phyloP scores from a whole-genome alignment of 2,888 invertebrate species.

The Prosopocoilus inquinatus region DNA sequence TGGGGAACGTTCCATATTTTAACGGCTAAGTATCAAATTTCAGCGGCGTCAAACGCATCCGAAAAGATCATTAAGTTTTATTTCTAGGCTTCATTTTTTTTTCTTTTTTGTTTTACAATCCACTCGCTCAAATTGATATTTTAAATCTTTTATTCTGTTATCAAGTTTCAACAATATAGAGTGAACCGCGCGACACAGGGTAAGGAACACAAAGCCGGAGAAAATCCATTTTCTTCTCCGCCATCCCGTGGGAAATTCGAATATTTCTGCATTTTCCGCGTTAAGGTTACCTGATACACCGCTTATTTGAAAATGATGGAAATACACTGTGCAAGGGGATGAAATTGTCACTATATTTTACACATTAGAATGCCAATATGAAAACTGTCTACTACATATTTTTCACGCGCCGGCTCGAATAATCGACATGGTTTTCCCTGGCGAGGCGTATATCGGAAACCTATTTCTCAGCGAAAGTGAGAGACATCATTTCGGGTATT shows the following conservation, averaged over 20 bases:
- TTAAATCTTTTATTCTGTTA: constrained; percentile 9
- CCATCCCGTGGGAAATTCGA: constrained; percentile 47
- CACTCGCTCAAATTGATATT: constrained; percentile 4
- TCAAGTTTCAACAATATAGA: constrained; percentile 8
- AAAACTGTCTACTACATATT: constrained; percentile 39
- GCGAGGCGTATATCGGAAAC: constrained; percentile 33
- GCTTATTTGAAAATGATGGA: constrained; percentile 41
- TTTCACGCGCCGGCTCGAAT: constrained; percentile 34
- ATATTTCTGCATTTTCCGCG: constrained; percentile 43
- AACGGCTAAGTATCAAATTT: constrained; percentile 33
- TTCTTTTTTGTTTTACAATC: constrained; percentile 3
- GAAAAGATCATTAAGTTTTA: constrained; percentile 17
- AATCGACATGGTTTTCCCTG: constrained; percentile 38
- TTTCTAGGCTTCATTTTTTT: constrained; percentile 12
- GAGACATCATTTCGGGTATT: constrained; percentile 28
- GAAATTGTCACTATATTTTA: constrained; percentile 46
- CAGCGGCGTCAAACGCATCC: constrained; percentile 22
- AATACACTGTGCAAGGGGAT: constrained; percentile 41
- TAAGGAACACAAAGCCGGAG: constrained; percentile 34
- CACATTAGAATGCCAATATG: constrained; percentile 46
- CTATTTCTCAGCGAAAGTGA: constrained; percentile 33
- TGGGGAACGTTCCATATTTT: constrained; percentile 31
- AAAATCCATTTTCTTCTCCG: constrained; percentile 42
- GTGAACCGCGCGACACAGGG: constrained; percentile 13
- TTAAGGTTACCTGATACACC: constrained; percentile 44